Conservation (phyloP, 2,888 invertebrate species). For the Campopleginae sp. region DNA sequence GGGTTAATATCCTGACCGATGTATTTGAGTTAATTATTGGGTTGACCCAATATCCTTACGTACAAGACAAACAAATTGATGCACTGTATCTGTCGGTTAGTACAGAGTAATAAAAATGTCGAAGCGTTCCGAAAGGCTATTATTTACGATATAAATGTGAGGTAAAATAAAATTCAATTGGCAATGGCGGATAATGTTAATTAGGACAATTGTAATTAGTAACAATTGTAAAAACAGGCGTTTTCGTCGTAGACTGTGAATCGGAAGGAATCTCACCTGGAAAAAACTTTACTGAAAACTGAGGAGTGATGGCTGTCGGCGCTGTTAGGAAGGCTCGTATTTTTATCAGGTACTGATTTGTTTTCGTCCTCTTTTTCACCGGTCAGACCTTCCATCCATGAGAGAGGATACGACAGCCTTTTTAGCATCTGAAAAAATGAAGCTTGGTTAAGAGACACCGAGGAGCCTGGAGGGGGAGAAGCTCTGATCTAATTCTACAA, state of each 20-base stretch:
- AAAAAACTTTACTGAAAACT: conserved; percentile 96
- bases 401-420: conserved; percentile 94
- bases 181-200: conserved; percentile 68
- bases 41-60: conserved; percentile 13
- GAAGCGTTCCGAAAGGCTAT: conserved; percentile 44
- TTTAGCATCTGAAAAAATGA: conserved; percentile 91
- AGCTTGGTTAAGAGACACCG: conserved; percentile 14
- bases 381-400: conserved; percentile 96
- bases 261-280: conserved; percentile 87
- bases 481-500: conserved; percentile 1
- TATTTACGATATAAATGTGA: conserved; percentile 44
- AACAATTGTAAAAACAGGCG: conserved; percentile 52
- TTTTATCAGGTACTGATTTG: conserved; percentile 86
- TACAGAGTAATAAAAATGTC: conserved; percentile 16
- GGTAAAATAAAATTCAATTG: conserved; percentile 45
- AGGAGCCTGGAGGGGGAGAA: not conserved
- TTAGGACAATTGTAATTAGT: conserved; percentile 61
- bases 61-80: conserved; percentile 33
- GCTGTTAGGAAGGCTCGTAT: conserved; percentile 86
- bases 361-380: conserved; percentile 89
- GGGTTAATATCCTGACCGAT: conserved; percentile 18
- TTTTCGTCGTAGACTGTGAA: not conserved
- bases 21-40: conserved; percentile 23
- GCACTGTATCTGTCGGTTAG: not conserved
- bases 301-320: conserved; percentile 89